Evolutionary conservation across 2,113 vertebrate species (phyloP).

Genomic region (Apodemus sylvaticus): DNA sequence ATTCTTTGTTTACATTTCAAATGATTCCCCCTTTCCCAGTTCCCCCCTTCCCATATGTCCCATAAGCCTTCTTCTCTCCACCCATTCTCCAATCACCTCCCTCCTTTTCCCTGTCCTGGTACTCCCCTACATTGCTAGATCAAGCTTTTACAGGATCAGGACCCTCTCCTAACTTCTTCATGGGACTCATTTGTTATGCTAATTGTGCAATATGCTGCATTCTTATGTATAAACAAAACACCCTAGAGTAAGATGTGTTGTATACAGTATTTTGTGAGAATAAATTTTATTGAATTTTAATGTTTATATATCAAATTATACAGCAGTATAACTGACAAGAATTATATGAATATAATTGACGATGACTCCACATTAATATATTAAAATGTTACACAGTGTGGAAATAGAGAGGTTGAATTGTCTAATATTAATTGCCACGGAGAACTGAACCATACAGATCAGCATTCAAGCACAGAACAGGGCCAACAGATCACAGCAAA

Average conservation of each 20-base stretch:
- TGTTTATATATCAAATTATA: not conserved
- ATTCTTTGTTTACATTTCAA: too few relatives aligned
- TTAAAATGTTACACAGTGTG: not conserved
- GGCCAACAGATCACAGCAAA: not conserved
- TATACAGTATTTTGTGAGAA: not conserved
- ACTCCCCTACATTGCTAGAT: too few relatives aligned
- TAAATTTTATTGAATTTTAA: not conserved
- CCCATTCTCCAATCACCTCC: too few relatives aligned
- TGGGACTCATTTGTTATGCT: too few relatives aligned
- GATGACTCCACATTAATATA: slow-evolving; percentile 4
- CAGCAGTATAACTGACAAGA: not conserved
- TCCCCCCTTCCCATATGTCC: too few relatives aligned
- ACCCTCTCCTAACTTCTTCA: too few relatives aligned
- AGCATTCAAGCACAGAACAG: not conserved
- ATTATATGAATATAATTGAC: not conserved
- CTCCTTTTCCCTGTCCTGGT: too few relatives aligned
- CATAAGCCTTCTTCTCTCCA: too few relatives aligned
- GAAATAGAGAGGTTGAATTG: not conserved
- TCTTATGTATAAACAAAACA: not conserved
- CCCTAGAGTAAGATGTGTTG: not conserved
- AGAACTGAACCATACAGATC: not conserved
- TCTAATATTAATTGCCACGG: not conserved
- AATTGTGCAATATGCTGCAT: not conserved
- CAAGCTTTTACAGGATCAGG: too few relatives aligned
- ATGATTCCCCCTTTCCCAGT: too few relatives aligned